Conservation (phyloP, 2,888 invertebrate genomes). For the Oscheius sp. region DNA sequence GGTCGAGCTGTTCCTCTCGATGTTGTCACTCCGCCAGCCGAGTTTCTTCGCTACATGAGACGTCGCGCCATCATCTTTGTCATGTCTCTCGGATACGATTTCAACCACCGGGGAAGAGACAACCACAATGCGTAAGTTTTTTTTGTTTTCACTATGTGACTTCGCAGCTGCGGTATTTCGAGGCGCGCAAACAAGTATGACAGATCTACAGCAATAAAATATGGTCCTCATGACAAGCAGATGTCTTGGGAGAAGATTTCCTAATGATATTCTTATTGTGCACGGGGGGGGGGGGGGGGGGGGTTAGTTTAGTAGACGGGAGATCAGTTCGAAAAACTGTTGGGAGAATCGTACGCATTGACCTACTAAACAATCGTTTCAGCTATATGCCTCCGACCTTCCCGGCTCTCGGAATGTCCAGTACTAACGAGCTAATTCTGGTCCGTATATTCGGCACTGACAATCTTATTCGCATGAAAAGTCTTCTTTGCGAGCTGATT, state of each 20-base stretch:
- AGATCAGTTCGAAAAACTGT: no score
- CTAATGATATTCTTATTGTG: no score
- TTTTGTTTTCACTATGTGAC: neutral
- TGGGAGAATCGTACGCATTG: no score
- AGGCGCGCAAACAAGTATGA: no score
- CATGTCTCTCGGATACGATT: slow-evolving; percentile 12
- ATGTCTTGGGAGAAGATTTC: no score
- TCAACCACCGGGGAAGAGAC: neutral
- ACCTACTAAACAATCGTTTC: neutral
- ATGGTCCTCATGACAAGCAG: no score
- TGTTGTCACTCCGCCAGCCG: slow-evolving; percentile 1
- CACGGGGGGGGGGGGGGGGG: no score
- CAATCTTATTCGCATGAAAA: neutral
- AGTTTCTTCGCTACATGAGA: slow-evolving; percentile 14
- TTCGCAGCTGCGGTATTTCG: no score
- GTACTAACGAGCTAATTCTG: slow-evolving; percentile 6
- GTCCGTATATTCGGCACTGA: slow-evolving; percentile 10
- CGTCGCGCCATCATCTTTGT: slow-evolving; percentile 27
- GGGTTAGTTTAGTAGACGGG: no score
- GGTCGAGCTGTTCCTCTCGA: slow-evolving; percentile 25
- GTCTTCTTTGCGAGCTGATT: neutral
- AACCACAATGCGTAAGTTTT: neutral
- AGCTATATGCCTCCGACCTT: slow-evolving; percentile 28
- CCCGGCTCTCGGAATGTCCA: slow-evolving; percentile 19
- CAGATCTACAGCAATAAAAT: no score